Conservation (phyloP, 2,888 invertebrate genomes). For the Spodoptera littoralis region DNA sequence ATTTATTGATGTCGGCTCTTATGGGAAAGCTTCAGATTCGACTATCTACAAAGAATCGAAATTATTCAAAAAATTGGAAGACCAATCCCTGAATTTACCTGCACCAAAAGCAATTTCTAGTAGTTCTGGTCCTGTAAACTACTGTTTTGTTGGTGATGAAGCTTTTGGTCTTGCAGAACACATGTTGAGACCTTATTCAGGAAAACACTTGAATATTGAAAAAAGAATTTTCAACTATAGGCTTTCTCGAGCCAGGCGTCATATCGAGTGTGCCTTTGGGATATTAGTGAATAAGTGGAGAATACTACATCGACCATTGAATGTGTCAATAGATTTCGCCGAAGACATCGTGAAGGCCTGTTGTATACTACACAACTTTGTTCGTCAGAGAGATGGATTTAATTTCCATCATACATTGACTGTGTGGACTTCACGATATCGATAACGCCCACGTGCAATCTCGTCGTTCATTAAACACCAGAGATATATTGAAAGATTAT, state of each 20-base stretch:
- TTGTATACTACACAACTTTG: no score
- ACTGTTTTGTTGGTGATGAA: slow-evolving; percentile 40
- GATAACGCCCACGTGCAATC: no score
- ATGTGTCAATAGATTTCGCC: slow-evolving; percentile 25
- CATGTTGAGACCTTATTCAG: slow-evolving; percentile 21
- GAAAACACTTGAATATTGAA: slow-evolving; percentile 28
- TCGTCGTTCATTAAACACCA: slow-evolving; percentile 25
- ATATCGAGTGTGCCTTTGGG: slow-evolving; percentile 18
- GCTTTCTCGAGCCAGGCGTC: slow-evolving; percentile 24
- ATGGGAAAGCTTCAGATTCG: slow-evolving; percentile 35
- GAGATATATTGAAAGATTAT: no score
- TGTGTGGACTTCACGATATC: no score
- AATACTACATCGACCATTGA: slow-evolving; percentile 11
- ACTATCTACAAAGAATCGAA: slow-evolving; percentile 37
- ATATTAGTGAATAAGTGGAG: slow-evolving; percentile 18
- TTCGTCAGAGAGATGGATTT: no score
- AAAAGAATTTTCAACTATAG: slow-evolving; percentile 22
- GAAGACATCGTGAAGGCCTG: slow-evolving; percentile 4
- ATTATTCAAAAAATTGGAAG: slow-evolving; percentile 44
- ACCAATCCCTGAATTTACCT: slow-evolving; percentile 27
- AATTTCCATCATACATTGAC: no score
- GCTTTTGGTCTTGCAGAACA: slow-evolving; percentile 35
- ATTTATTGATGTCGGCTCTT: slow-evolving; percentile 22
- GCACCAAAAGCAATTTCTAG: slow-evolving; percentile 12
- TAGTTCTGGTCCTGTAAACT: slow-evolving; percentile 28